Percentiles rank a stretch among this genome's conserved stretches.
Evolutionary conservation across 2,888 invertebrate genomes (phyloP).

Genomic region (Apotomis capreana): DNA sequence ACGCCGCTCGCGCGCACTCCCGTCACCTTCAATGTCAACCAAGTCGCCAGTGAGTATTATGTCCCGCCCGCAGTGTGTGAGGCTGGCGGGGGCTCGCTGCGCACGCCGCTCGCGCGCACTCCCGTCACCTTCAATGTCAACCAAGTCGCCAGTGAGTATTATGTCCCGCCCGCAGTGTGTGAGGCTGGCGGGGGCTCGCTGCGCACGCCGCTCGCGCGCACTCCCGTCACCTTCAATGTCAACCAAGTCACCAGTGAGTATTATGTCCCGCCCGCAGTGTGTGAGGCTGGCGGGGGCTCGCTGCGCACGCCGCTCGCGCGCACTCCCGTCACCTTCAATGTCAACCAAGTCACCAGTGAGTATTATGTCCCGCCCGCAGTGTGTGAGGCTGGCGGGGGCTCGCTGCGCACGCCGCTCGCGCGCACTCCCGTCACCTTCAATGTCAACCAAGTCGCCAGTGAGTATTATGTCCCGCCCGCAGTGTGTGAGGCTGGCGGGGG

Average conservation of each 20-base stretch:
- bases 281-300: slow-evolving; percentile 62
- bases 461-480: no score
- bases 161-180: background rate
- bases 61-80: background rate
- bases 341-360: no score
- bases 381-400: slow-evolving; percentile 59
- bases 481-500: slow-evolving; percentile 56
- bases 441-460: no score
- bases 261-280: background rate
- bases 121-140: slow-evolving; percentile 78
- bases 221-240: slow-evolving; percentile 77
- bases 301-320: slow-evolving; percentile 77
- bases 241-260: no score
- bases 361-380: background rate
- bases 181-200: slow-evolving; percentile 66
- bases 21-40: slow-evolving; percentile 77
- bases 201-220: slow-evolving; percentile 77
- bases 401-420: slow-evolving; percentile 76
- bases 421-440: slow-evolving; percentile 79
- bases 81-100: slow-evolving; percentile 68
- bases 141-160: no score
- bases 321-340: slow-evolving; percentile 78
- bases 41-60: no score
- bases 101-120: slow-evolving; percentile 77
- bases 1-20: slow-evolving; percentile 79